phyloP scores from a whole-genome alignment of 2,113 vertebrate species.

The Suncus etruscus region DNA sequence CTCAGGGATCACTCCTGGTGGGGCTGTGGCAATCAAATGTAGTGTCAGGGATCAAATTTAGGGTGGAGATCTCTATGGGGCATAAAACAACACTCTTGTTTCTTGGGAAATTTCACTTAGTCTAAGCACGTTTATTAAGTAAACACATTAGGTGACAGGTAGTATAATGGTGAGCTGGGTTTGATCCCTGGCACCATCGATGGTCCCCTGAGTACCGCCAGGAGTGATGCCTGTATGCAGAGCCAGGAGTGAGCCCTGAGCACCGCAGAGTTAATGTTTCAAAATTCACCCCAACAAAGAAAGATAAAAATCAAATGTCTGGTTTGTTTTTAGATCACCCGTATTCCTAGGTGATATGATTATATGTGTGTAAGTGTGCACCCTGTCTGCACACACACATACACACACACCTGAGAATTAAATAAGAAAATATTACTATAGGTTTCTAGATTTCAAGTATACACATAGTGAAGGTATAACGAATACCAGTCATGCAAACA shows the following conservation, averaged over 20 bases:
- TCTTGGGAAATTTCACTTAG: constrained; percentile 36
- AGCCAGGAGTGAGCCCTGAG: too few species aligned
- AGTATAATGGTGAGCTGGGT: neutral
- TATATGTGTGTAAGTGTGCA: neutral
- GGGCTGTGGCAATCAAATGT: too few species aligned
- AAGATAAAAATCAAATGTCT: neutral
- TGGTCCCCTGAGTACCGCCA: too few species aligned
- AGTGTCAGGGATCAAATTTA: neutral
- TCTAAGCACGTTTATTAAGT: constrained; percentile 8
- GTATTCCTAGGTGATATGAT: neutral
- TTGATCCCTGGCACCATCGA: too few species aligned
- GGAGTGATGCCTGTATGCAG: too few species aligned
- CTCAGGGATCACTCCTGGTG: too few species aligned
- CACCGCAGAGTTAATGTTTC: too few species aligned
- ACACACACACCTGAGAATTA: neutral
- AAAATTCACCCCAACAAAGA: neutral
- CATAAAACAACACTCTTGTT: neutral
- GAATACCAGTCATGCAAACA: neutral
- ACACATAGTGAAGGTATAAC: neutral
- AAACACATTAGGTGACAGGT: neutral
- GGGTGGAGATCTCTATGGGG: neutral
- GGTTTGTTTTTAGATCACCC: neutral
- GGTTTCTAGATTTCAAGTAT: constrained; percentile 3
- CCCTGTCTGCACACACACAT: neutral
- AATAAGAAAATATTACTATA: neutral